A percentile compares a stretch with the other conserved stretches of the same genome.
Evolutionary conservation across 2,113 vertebrate species (phyloP).

Genomic region (Dicaeum eximium): DNA sequence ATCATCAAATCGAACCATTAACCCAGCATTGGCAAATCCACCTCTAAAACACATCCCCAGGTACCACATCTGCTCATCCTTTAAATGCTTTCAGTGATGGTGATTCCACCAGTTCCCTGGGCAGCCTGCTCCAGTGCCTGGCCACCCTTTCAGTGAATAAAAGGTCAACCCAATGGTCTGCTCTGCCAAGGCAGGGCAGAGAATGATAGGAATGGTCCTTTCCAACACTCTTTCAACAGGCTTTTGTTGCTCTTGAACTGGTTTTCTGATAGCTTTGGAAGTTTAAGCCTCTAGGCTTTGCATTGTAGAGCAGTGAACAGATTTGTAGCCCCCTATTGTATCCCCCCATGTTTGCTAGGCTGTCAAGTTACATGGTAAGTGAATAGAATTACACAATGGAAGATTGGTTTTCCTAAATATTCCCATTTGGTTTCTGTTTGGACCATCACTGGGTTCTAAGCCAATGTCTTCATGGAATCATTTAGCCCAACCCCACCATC

Average conservation of each 20-base stretch:
- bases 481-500: not conserved
- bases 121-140: not conserved
- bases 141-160: not conserved
- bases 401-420: not conserved
- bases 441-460: not conserved
- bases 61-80: not conserved
- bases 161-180: not conserved
- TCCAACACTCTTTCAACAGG: not conserved
- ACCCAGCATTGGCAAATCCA: not conserved
- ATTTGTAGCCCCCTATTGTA: not conserved
- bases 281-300: not conserved
- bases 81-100: not conserved
- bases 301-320: not conserved
- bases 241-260: not conserved
- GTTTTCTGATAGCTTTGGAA: not conserved
- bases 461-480: not conserved
- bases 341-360: not conserved
- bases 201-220: not conserved
- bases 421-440: not conserved
- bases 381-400: not conserved
- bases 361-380: not conserved
- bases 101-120: not conserved
- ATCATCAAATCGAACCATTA: not conserved
- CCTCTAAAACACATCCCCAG: accelerated
- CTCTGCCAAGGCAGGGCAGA: not conserved